phyloP scores from a whole-genome alignment of 1,140 invertebrate species.

The Portunus trituberculatus region DNA sequence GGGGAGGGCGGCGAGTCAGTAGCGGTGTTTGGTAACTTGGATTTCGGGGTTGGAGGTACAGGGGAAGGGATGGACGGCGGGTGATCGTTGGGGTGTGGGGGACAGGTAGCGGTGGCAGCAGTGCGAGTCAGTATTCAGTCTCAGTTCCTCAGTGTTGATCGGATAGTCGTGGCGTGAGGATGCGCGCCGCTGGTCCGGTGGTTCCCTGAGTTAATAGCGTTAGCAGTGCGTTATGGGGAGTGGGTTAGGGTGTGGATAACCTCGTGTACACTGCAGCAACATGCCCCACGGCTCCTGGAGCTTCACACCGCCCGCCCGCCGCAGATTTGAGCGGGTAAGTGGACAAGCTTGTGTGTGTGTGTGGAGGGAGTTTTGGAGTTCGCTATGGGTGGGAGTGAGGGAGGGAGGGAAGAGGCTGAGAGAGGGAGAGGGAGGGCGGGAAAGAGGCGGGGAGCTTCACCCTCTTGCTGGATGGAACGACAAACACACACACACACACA shows the following conservation, averaged over 20 bases:
- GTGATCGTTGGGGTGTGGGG: neutral
- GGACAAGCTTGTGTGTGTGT: constrained; percentile 4
- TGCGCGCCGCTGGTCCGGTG: neutral
- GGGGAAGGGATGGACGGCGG: neutral
- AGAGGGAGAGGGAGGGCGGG: neutral
- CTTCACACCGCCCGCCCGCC: constrained; percentile 64
- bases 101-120: neutral
- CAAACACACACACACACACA: constrained; percentile 36
- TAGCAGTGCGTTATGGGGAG: constrained; percentile 52
- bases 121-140: neutral
- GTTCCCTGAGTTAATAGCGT: constrained; percentile 44
- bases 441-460: neutral
- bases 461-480: neutral
- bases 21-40: neutral
- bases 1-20: neutral
- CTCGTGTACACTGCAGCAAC: neutral
- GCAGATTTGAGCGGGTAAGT: constrained; percentile 69
- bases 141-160: constrained; percentile 49
- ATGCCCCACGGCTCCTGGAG: constrained; percentile 70
- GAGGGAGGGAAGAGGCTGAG: neutral
- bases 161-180: constrained; percentile 38
- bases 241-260: constrained; percentile 18
- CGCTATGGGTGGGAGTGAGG: neutral
- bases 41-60: neutral
- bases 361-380: neutral